Evolutionary conservation across 1,140 invertebrate species (phyloP), one percentile per base, ranked within the genome.

Genomic region (Galleria mellonella): DNA sequence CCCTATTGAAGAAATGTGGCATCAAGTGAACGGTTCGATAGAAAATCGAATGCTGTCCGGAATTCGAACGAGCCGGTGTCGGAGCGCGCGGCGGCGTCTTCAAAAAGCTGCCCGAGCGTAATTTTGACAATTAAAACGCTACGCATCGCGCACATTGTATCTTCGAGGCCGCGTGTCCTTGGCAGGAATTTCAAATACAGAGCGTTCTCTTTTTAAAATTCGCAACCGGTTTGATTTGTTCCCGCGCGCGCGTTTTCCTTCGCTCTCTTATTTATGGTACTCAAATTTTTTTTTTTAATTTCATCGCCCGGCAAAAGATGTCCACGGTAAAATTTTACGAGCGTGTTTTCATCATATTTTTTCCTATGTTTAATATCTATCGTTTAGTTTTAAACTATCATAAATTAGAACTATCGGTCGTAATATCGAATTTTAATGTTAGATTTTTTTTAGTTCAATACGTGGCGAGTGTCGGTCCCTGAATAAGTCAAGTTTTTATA

Each of bases 81-180:
- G 33, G 8, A 32, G 14, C 43, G 41, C 48, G 37, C 43, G 66
- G 52, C 75, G 70, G 71, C 69, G 33, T 50, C 46, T 45, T 76
- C 75, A 82, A 79, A 77, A 59, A 33, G 49, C 40, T 47, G 33
- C 32, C 48, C 54, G 32, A 39, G 50, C 47, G 67, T 51, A 76
- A 76, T 79, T 77, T 77, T 61, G 75, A 73, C 73, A 82, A 82
- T 83, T 79, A 79, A 79, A 83, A 72, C 50, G 68, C 72, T 60
- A 51, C 51, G 62, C 61, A 76, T 78, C 50, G 66, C 69, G 48
- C 51, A 59, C 71, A 67, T 70, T 62, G 72, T 61, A 52, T 66
- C 54, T 54, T 50, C 53, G 40, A 52, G 55, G 39, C 55, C 51
- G 46, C 46, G 62, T 77, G 77, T 73, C 77, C 77, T 82, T 82